Percentiles rank a stretch among this genome's conserved stretches.
These are phyloP conservation scores for Tyrannus savana DNA, from an alignment of 2,113 vertebrate genomes.

Conservation along the genomic window DNA sequence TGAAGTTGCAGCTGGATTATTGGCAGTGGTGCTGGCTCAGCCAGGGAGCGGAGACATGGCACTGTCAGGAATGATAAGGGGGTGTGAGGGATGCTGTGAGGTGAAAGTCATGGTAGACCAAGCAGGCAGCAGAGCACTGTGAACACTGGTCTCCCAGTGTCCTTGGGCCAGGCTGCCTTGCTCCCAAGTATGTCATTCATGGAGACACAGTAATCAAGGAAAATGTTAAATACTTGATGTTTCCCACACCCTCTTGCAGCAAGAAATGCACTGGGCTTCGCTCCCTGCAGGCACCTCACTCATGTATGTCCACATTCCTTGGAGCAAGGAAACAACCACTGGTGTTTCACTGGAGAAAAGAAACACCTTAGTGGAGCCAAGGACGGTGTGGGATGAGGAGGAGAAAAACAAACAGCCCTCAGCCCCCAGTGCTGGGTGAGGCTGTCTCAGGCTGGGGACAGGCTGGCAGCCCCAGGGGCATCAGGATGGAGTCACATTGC, in stretches of 20 bases:
- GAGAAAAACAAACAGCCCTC: background rate
- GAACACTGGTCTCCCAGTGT: accelerated
- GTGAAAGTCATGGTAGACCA: background rate
- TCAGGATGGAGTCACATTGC: accelerated
- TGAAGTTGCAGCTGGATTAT: background rate
- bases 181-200: background rate
- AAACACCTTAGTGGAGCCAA: background rate
- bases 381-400: background rate
- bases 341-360: background rate
- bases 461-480: background rate
- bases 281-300: background rate
- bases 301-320: accelerated
- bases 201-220: background rate
- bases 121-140: accelerated
- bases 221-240: background rate
- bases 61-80: background rate
- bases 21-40: background rate
- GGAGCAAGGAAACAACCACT: background rate
- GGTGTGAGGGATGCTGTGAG: background rate
- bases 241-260: background rate
- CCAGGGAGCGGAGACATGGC: accelerated
- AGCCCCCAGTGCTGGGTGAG: background rate
- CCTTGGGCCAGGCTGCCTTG: background rate
- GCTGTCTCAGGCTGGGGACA: background rate
- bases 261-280: background rate